These are phyloP conservation scores for Bathynomus jamesi DNA, from an alignment of 1,140 invertebrate species.

Conservation along the genomic window DNA sequence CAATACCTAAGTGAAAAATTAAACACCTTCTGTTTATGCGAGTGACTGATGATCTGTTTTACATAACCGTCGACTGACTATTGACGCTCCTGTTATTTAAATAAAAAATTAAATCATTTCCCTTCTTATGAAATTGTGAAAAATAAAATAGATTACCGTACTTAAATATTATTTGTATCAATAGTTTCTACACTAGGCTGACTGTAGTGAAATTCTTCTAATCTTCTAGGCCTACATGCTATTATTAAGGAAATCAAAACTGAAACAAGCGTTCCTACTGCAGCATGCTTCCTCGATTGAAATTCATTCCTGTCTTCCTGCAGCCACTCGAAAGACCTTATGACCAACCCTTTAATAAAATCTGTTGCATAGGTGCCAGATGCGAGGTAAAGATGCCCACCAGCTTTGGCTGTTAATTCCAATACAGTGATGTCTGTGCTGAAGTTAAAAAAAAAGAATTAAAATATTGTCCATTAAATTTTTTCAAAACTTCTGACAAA, in stretches of 20 bases:
- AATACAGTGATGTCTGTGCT: constrained; percentile 86
- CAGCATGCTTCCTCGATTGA: constrained; percentile 70
- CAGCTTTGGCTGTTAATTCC: constrained; percentile 90
- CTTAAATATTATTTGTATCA: no score
- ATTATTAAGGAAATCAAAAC: neutral
- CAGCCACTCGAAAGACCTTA: constrained; percentile 88
- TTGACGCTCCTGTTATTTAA: no score
- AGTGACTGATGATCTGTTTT: neutral
- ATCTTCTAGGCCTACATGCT: no score
- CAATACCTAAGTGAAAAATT: constrained; percentile 66
- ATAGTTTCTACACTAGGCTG: no score
- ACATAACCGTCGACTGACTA: no score
- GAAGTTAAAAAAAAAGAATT: neutral
- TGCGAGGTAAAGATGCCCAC: constrained; percentile 80
- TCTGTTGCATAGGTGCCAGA: constrained; percentile 88
- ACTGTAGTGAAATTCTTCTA: no score
- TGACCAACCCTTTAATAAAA: constrained; percentile 94
- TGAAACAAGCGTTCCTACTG: constrained; percentile 49
- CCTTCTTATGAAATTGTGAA: no score
- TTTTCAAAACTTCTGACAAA: no score
- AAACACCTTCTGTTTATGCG: no score
- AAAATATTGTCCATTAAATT: neutral
- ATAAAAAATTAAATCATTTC: no score
- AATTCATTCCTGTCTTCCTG: constrained; percentile 74
- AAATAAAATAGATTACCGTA: no score